Conservation (phyloP, 23 tunicate genomes). For the Oikopleura dioica region DNA sequence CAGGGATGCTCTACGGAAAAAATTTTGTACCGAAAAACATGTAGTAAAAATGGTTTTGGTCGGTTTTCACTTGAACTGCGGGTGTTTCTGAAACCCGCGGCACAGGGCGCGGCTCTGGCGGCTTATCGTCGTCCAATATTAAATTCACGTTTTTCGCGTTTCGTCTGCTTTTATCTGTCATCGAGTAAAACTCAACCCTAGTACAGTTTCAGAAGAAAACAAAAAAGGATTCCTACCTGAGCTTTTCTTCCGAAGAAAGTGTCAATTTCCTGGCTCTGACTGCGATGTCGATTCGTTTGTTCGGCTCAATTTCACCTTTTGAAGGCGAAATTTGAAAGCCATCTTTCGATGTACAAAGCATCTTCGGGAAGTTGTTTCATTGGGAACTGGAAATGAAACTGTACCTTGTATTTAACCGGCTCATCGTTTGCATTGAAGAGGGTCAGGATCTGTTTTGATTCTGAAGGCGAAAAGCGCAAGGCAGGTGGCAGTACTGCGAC, state of each 20-base stretch:
- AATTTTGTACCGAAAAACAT: background rate
- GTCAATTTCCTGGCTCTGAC: background rate
- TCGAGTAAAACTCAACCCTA: background rate
- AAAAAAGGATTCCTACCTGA: background rate
- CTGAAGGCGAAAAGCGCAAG: background rate
- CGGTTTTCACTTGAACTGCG: background rate
- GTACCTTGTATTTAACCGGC: background rate
- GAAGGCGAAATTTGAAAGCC: background rate
- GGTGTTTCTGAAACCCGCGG: background rate
- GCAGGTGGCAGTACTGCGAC: background rate
- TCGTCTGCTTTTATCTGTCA: background rate
- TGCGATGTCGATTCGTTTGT: background rate
- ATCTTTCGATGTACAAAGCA: background rate
- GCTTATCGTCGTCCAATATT: constrained; percentile 10
- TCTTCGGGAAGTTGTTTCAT: too few relatives aligned
- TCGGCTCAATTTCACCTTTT: background rate
- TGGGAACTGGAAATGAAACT: too few relatives aligned
- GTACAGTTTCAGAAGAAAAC: too few relatives aligned
- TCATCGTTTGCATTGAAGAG: background rate
- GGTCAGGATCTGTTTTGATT: background rate
- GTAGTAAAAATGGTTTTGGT: background rate
- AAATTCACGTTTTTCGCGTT: background rate
- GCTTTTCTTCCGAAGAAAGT: background rate
- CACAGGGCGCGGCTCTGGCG: background rate
- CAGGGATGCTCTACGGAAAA: background rate